Conservation (phyloP, 2,113 vertebrate genomes). For the Poeciliopsis turrubarensis region DNA sequence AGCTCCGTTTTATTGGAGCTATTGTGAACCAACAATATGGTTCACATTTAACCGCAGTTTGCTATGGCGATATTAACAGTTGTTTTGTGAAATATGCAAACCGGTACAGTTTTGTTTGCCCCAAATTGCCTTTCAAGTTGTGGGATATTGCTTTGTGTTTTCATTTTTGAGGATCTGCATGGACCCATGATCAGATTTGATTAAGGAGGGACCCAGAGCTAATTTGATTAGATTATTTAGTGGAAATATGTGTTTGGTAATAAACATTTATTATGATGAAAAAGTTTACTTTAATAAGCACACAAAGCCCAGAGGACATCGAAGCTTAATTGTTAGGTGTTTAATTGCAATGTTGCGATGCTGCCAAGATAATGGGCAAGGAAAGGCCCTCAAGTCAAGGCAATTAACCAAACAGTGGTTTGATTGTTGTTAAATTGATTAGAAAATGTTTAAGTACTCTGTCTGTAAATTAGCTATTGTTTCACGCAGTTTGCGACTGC, state of each 20-base stretch:
- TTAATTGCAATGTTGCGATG: slow-evolving; percentile 81
- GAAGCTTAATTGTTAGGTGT: slow-evolving; percentile 81
- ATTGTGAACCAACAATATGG: slow-evolving; percentile 8
- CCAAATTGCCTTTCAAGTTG: slow-evolving; percentile 61
- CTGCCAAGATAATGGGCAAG: slow-evolving; percentile 82
- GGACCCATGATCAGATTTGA: slow-evolving; percentile 74
- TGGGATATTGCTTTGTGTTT: slow-evolving; percentile 69
- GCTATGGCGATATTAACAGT: slow-evolving; percentile 68
- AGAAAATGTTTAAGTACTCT: slow-evolving; percentile 80
- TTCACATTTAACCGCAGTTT: slow-evolving; percentile 37
- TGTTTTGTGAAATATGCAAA: slow-evolving; percentile 67
- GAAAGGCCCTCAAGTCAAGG: slow-evolving; percentile 80
- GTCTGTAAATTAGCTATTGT: slow-evolving; percentile 77
- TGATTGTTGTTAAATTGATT: slow-evolving; percentile 83
- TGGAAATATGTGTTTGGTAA: slow-evolving; percentile 71
- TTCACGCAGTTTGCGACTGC: slow-evolving; percentile 64
- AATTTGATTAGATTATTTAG: slow-evolving; percentile 80
- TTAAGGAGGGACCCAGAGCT: slow-evolving; percentile 76
- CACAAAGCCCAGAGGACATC: slow-evolving; percentile 76
- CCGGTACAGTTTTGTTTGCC: slow-evolving; percentile 45
- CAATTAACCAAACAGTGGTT: slow-evolving; percentile 82
- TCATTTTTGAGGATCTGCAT: slow-evolving; percentile 72
- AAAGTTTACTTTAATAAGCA: slow-evolving; percentile 82
- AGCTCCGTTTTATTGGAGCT: no score
- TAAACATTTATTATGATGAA: slow-evolving; percentile 81